Conservation (phyloP, 2,888 invertebrate genomes). For the Athalia circularis region DNA sequence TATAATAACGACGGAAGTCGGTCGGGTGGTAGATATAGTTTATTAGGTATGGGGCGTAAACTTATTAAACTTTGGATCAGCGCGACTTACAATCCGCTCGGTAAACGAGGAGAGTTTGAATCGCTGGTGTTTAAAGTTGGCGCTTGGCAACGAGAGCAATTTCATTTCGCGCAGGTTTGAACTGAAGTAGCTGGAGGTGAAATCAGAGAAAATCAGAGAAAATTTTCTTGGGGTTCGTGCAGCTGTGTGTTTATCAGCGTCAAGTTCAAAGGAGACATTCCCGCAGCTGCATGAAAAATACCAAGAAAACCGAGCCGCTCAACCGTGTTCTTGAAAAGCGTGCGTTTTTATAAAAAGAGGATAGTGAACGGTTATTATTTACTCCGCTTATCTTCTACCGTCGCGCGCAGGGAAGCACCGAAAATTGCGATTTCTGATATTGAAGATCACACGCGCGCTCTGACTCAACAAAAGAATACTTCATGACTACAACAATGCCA, state of each 20-base stretch:
- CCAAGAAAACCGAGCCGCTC: slow-evolving; percentile 22
- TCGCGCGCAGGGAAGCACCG: slow-evolving; percentile 22
- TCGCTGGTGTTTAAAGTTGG: slow-evolving; percentile 23
- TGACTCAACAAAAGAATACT: slow-evolving; percentile 31
- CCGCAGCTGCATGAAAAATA: slow-evolving; percentile 9
- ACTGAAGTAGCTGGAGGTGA: slow-evolving; percentile 3
- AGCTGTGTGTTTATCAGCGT: slow-evolving; percentile 34
- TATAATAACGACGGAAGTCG: slow-evolving; percentile 24
- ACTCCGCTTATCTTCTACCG: slow-evolving; percentile 31
- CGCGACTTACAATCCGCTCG: slow-evolving; percentile 23
- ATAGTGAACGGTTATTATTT: slow-evolving; percentile 33
- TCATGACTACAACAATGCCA: too few relatives aligned
- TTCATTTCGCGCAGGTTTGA: slow-evolving; percentile 60
- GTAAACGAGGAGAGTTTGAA: slow-evolving; percentile 23
- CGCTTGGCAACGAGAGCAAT: slow-evolving; percentile 52
- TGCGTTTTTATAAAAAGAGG: slow-evolving; percentile 6
- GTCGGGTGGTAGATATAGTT: background rate
- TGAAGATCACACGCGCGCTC: slow-evolving; percentile 56
- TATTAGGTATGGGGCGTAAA: slow-evolving; percentile 10
- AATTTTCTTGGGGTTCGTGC: slow-evolving; percentile 34
- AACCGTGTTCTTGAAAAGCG: slow-evolving; percentile 9
- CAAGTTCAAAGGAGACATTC: slow-evolving; percentile 31
- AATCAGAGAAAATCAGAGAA: slow-evolving; percentile 58
- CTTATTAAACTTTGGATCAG: slow-evolving; percentile 27
- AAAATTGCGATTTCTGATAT: slow-evolving; percentile 37